Evolutionary conservation across 2,888 invertebrate species (phyloP), one percentile per base, ranked within the genome.

Genomic region (Drosophila glabriapex): DNA sequence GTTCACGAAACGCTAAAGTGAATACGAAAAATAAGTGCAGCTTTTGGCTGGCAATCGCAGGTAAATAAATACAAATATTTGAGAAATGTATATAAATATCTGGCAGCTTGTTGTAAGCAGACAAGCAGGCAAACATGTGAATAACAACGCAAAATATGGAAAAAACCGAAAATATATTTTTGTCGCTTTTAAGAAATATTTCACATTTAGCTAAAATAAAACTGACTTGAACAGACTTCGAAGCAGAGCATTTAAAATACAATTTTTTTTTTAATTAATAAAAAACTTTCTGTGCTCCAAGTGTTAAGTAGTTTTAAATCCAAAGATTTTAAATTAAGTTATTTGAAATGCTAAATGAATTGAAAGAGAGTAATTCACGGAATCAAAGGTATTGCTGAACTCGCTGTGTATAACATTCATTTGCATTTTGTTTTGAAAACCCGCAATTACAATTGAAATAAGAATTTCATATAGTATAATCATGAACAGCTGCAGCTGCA

Each of bases 1-100:
- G 31, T 43, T 73, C 46, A 49, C 67, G 58, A 65, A 80, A 55
- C 59, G 64, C 62, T 66, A 68, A 50, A 39, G 41, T 52, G 67
- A 69, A 80, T 58, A 39, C 9, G 19, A 19, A 70, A 58, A 56
- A n/a, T 50, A 68, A 58, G 5, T 66, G 29, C 67, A 50, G 72
- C 70, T 70, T 64, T 64, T 64, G 59, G 63, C 54, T 52, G 33
- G 43, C 63, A 62, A 66, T 43, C 50, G 55, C 52, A 49, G 54
- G 39, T 49, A 55, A 73, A 66, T 49, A 74, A 63, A 68, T 35
- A 46, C 22, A 62, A 52, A 63, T 52, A 56, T 68, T 78, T 35
- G 28, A 9, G 31, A 54, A 60, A 60, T 43, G 31, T 33, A 29
- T 43, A 49, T 54, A 58, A 39, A 43, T 22, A 61, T 52, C 22